These are phyloP conservation scores for Heliconius himera DNA, from an alignment of 1,140 invertebrate genomes.

Conservation along the genomic window DNA sequence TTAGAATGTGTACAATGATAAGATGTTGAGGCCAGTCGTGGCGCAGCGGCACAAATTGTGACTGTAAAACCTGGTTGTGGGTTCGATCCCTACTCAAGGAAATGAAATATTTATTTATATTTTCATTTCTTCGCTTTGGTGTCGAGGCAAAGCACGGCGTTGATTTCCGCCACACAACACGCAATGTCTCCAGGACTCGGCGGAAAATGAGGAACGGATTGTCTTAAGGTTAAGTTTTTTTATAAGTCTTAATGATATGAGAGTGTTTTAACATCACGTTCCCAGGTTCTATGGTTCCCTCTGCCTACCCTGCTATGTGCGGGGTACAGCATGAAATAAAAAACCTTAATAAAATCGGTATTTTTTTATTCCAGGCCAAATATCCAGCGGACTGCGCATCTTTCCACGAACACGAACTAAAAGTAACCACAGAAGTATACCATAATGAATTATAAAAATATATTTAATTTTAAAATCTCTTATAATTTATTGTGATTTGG, in stretches of 20 bases:
- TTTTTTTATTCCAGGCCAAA: slow-evolving; percentile 81
- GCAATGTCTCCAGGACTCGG: too few relatives aligned
- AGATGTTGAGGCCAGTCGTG: too few relatives aligned
- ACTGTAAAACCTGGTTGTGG: too few relatives aligned
- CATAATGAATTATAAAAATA: slow-evolving; percentile 84
- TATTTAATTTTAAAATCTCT: slow-evolving; percentile 2
- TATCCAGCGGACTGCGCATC: slow-evolving; percentile 87
- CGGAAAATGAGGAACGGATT: background rate
- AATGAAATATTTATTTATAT: too few relatives aligned
- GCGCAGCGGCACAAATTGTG: too few relatives aligned
- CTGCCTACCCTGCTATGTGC: background rate
- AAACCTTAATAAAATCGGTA: background rate
- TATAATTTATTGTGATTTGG: background rate
- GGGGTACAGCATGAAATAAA: background rate
- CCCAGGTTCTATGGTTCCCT: background rate
- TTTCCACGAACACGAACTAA: slow-evolving; percentile 90
- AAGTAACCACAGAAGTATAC: slow-evolving; percentile 89
- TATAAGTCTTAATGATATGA: too few relatives aligned
- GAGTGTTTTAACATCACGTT: background rate
- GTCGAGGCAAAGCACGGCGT: too few relatives aligned
- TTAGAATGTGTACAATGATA: too few relatives aligned
- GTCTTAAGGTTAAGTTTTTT: too few relatives aligned
- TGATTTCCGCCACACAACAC: too few relatives aligned
- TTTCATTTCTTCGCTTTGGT: too few relatives aligned
- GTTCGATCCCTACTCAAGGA: too few relatives aligned